These are phyloP conservation scores for Agrochola lychnidis DNA, from an alignment of 2,888 invertebrate genomes.

Conservation along the genomic window DNA sequence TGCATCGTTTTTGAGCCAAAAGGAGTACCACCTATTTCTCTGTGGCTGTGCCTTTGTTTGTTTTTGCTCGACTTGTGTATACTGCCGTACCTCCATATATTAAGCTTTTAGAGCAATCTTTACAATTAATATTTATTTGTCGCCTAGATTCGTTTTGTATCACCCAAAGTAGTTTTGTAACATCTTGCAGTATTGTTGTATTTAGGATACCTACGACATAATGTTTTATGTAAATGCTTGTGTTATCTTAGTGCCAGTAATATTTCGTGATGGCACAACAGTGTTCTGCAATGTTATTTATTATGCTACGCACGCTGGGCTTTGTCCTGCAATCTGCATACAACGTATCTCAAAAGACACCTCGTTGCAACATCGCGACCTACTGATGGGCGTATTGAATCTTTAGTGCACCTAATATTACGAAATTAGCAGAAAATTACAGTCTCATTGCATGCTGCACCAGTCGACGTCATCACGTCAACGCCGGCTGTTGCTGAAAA, in stretches of 20 bases:
- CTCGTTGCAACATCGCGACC: conserved; percentile 39
- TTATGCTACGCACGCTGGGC: conserved; percentile 45
- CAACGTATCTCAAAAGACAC: conserved; percentile 24
- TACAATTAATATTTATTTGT: not conserved
- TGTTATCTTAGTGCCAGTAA: conserved; percentile 47
- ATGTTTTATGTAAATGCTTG: conserved; percentile 49
- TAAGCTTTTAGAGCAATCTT: not conserved
- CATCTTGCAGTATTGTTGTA: conserved; percentile 6
- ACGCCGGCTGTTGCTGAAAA: too few species aligned
- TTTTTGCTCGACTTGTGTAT: too few species aligned
- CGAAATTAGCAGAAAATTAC: not conserved
- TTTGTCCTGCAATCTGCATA: conserved; percentile 46
- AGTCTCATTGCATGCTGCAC: too few species aligned
- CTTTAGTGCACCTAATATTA: not conserved
- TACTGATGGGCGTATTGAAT: conserved; percentile 21
- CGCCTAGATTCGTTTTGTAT: not conserved
- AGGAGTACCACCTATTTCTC: too few species aligned
- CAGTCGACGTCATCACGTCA: too few species aligned
- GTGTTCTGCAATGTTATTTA: conserved; percentile 37
- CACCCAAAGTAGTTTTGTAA: conserved; percentile 24
- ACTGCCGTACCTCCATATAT: not conserved
- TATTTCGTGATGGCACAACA: conserved; percentile 40
- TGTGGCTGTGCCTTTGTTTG: too few species aligned
- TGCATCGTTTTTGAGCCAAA: too few species aligned
- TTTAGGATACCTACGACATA: conserved; percentile 22